Evolutionary conservation across 2,888 invertebrate species (phyloP), one percentile per base, ranked within the genome.

Genomic region (Oscheius sp.): DNA sequence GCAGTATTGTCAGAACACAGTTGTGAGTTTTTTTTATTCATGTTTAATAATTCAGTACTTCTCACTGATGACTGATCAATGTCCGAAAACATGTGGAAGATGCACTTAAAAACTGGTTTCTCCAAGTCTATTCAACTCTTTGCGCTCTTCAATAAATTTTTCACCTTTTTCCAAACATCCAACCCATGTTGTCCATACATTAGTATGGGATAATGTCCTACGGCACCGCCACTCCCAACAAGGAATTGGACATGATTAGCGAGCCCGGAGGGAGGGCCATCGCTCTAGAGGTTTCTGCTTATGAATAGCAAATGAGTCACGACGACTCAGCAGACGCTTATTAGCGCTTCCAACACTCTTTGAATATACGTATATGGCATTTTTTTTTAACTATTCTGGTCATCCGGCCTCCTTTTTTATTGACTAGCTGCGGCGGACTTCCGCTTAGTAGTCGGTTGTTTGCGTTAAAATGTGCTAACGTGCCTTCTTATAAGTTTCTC

Each of bases 241-340:
- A 59, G 41, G 26, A 59, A 44, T 38, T 44, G 59, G 59, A 28
- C 54, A 44, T 59, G 59, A 59, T 59, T 59, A 59, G 59, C 30
- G 20, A 59, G 24, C 59, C 59, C 44, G 41, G 59, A 59, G 59
- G 59, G 59, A 59, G 30, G 41, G 59, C 54, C 33, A 17, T 54
- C 22, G 54, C 32, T 54, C n/a, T 30, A 28, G 41, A 44, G 59
- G 44, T 30, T 44, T 26, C 44, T 56, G 59, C 59, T 59, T 59
- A 59, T 59, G 59, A 41, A 59, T 59, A 30, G 41, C 59, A 59
- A 59, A 59, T 59, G 59, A 59, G 59, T 44, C 44, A 59, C 44
- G 59, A 59, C 59, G 59, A 44, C 59, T 59, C 14, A 59, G 44
- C 59, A 59, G 59, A 26, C 41, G 28, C 44, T 59, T 44, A 59